A percentile compares a stretch with the other conserved stretches of the same genome.
These are phyloP conservation scores for Petaurus breviceps DNA, from an alignment of 2,113 vertebrate genomes.

Conservation along the genomic window DNA sequence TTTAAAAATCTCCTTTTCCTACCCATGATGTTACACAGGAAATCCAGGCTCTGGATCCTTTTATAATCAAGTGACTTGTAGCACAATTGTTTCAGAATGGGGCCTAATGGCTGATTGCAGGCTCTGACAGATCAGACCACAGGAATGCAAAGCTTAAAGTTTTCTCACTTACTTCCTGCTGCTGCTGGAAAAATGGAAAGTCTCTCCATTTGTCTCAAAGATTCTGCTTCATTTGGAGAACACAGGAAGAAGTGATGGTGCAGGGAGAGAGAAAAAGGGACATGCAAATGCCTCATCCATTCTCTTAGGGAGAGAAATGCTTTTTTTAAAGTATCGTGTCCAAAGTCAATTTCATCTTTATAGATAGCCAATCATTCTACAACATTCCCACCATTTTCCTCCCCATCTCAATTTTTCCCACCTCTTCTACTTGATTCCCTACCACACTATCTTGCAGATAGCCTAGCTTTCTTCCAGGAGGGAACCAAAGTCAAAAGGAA, in stretches of 20 bases:
- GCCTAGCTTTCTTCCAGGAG: neutral
- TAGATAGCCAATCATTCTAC: neutral
- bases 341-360: neutral
- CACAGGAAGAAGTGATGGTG: neutral
- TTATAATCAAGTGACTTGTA: neutral
- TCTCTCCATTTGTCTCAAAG: neutral
- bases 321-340: neutral
- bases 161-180: constrained; percentile 19
- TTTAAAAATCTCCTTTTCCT: neutral
- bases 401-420: neutral
- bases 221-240: neutral
- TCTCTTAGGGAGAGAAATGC: neutral
- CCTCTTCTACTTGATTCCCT: neutral
- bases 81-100: neutral
- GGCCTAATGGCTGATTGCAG: neutral
- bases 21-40: neutral
- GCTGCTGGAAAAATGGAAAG: neutral
- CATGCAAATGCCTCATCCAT: neutral
- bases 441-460: neutral
- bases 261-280: neutral
- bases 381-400: neutral
- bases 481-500: neutral
- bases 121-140: neutral
- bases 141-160: neutral
- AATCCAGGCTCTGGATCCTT: neutral